phyloP scores from a whole-genome alignment of 1,140 invertebrate species.

The Thaumatotibia leucotreta region DNA sequence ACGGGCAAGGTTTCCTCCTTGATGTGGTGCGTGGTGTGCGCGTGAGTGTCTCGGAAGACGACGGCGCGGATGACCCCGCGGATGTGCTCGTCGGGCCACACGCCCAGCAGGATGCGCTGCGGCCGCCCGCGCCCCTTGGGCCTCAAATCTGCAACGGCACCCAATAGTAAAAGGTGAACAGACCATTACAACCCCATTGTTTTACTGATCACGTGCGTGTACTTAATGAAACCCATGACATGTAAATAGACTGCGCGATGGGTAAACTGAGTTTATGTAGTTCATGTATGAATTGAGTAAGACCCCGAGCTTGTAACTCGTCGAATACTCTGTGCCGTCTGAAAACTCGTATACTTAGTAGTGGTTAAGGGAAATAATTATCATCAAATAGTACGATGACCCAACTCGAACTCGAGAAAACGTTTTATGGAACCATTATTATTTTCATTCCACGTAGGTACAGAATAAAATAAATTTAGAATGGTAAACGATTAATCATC shows the following conservation, averaged over 20 bases:
- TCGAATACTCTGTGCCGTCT: too few species aligned
- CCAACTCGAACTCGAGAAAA: too few species aligned
- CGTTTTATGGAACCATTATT: too few species aligned
- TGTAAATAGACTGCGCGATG: not conserved
- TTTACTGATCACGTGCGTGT: not conserved
- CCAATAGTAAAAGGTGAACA: slow-evolving; percentile 72
- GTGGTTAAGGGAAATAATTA: too few species aligned
- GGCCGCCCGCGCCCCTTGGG: slow-evolving; percentile 93
- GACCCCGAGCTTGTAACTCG: too few species aligned
- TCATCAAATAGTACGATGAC: too few species aligned
- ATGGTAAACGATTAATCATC: too few species aligned
- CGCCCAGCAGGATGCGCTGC: slow-evolving; percentile 91
- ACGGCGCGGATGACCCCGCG: slow-evolving; percentile 93
- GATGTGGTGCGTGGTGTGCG: slow-evolving; percentile 79
- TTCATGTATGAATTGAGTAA: too few species aligned
- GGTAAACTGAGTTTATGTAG: too few species aligned
- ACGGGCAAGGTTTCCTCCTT: slow-evolving; percentile 64
- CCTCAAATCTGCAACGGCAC: slow-evolving; percentile 84
- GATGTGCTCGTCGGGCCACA: slow-evolving; percentile 95
- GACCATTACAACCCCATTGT: slow-evolving; percentile 17
- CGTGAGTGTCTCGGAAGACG: slow-evolving; percentile 90
- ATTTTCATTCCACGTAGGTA: too few species aligned
- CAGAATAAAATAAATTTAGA: too few species aligned
- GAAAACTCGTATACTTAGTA: too few species aligned
- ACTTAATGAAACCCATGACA: not conserved